Base-by-base conservation (phyloP, 2,888 invertebrate genomes). In the Eilema sororculum region DNA sequence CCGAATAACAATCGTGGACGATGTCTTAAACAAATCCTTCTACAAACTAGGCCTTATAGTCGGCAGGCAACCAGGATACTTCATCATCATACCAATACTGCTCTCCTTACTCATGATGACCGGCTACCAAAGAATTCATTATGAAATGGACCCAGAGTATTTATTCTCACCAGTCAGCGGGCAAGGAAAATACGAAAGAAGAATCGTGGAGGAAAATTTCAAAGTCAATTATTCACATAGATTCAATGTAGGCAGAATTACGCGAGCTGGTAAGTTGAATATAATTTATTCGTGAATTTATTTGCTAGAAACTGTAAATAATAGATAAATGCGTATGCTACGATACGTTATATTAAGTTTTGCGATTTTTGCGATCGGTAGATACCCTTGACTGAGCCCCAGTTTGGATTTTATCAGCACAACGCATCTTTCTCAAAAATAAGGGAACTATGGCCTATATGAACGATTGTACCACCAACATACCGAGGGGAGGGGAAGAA, bases 61-160 rank as follows among this genome's bases (percentile, higher is more conserved):
- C 69, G 98, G 98, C 71, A 96, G 95, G 80, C 96, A 97, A 91
- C 98, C 98, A 1, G 98, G 98, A 74, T 98, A 98, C 94, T 98
- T 98, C 95, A 96, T 98, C 79, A 97, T 98, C 84, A 96, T 98
- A 69, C 98, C 98, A n/a, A 91, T 98, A 56, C 96, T 98, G 65
- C 93, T 98, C 69, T 97, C 98, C 0, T 91, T 97, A 70, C 96
- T 98, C 67, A 98, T 98, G 91, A 96, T 98, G 90, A 98, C 98
- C 30, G 98, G 98, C 67, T 98, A 97, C 92, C 98, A 98, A 93
- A 96, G 96, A 89, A 96, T 98, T 72, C 95, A 97, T 89, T 98
- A 98, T 93, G 98, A 98, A 94, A 98, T 98, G 94, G 98, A 98
- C 91, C 98, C 98, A 0, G 98, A 98, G 90, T 99, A 98, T 92